phyloP scores from a whole-genome alignment of 2,888 invertebrate species.

The Dasypogon diadema region DNA sequence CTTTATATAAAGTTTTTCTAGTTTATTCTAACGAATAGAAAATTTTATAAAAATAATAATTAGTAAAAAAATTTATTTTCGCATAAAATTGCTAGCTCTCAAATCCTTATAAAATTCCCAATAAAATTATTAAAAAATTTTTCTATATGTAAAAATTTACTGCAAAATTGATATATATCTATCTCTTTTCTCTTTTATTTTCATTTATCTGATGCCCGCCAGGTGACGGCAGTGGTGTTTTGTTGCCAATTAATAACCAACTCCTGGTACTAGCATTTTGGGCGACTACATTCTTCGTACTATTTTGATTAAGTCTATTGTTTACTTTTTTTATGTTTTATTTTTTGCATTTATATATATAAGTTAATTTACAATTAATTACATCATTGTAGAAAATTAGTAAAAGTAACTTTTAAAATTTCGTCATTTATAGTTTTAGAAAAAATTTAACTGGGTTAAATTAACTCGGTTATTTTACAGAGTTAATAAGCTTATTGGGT shows the following conservation, averaged over 20 bases:
- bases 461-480: too few species aligned
- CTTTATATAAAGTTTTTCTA: too few species aligned
- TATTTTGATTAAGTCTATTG: slow-evolving; percentile 55
- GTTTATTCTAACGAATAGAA: too few species aligned
- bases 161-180: slow-evolving; percentile 45
- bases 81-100: slow-evolving; percentile 1
- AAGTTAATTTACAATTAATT: slow-evolving; percentile 10
- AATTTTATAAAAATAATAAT: slow-evolving; percentile 30
- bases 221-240: slow-evolving; percentile 67
- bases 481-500: too few species aligned
- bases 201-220: slow-evolving; percentile 56
- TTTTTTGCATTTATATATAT: slow-evolving; percentile 56
- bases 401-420: neutral
- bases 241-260: slow-evolving; percentile 65
- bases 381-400: neutral
- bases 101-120: neutral
- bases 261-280: slow-evolving; percentile 67
- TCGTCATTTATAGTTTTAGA: slow-evolving; percentile 29
- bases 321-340: slow-evolving; percentile 56
- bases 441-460: too few species aligned
- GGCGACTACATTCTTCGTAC: slow-evolving; percentile 58
- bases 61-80: slow-evolving; percentile 16
- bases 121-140: slow-evolving; percentile 26
- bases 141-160: slow-evolving; percentile 37
- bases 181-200: slow-evolving; percentile 54